A percentile compares a stretch with the other conserved stretches of the same genome.
Conservation (phyloP, 2,113 vertebrate genomes). For the Petaurus breviceps region DNA sequence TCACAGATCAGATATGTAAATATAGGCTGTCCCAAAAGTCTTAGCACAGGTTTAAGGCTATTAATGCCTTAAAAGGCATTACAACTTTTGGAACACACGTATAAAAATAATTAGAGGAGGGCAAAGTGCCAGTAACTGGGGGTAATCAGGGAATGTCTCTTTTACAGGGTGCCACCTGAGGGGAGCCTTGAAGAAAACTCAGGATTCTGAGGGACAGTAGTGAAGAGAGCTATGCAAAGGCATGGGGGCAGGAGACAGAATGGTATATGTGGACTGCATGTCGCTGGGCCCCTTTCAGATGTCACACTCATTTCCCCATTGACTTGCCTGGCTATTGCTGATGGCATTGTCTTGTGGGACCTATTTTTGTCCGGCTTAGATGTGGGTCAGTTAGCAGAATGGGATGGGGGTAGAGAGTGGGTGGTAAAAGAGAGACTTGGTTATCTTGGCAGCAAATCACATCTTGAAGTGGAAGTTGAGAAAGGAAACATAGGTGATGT, state of each 20-base stretch:
- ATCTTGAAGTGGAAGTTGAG: background rate
- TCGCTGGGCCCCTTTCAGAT: background rate
- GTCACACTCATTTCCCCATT: background rate
- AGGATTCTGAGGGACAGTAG: too few species aligned
- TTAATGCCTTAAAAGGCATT: too few species aligned
- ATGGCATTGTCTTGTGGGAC: background rate
- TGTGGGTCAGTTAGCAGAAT: background rate
- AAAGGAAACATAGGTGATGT: background rate
- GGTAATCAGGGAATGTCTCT: too few species aligned
- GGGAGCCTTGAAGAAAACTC: too few species aligned
- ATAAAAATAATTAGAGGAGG: too few species aligned
- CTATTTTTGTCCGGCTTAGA: background rate
- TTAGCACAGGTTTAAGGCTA: too few species aligned
- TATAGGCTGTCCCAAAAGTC: too few species aligned
- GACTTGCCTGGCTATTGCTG: background rate
- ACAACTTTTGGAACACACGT: too few species aligned
- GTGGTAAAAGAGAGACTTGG: background rate
- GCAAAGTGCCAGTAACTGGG: too few species aligned
- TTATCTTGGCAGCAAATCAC: background rate
- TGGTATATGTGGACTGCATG: background rate
- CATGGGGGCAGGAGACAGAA: background rate
- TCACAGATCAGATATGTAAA: too few species aligned
- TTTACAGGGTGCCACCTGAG: too few species aligned
- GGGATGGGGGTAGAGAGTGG: background rate
- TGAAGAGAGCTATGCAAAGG: too few species aligned